Conservation (phyloP, 2,113 vertebrate species). For the Oryzias curvinotus region DNA sequence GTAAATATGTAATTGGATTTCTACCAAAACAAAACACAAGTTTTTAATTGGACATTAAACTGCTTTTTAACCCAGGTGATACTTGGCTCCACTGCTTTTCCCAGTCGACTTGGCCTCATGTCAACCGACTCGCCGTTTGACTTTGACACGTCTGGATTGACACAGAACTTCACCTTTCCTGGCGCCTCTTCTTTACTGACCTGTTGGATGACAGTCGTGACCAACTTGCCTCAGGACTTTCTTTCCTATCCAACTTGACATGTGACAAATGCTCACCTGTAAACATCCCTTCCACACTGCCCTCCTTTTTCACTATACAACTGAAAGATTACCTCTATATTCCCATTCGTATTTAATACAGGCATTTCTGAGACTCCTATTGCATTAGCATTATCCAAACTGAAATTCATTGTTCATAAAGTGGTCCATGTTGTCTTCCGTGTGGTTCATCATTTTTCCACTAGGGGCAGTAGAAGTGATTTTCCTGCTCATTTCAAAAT, state of each 20-base stretch:
- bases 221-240: neutral
- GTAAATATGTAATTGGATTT: too few relatives aligned
- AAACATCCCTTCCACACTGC: neutral
- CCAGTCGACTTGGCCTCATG: neutral
- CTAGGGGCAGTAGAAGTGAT: too few relatives aligned
- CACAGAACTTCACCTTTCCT: constrained; percentile 2
- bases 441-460: too few relatives aligned
- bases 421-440: too few relatives aligned
- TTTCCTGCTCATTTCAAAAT: too few relatives aligned
- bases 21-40: too few relatives aligned
- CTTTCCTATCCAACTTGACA: constrained; percentile 1
- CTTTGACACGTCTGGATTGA: neutral
- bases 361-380: too few relatives aligned
- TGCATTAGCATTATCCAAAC: too few relatives aligned
- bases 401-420: too few relatives aligned
- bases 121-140: neutral
- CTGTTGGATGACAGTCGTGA: neutral
- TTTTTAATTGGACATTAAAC: neutral
- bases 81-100: neutral
- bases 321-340: too few relatives aligned
- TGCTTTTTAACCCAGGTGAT: neutral
- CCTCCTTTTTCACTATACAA: too few relatives aligned
- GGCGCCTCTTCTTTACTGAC: neutral
- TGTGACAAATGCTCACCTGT: constrained; percentile 2
- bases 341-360: too few relatives aligned